Evolutionary conservation across 2,888 invertebrate genomes (phyloP).

Genomic region (Marasmarcha lunaedactyla): DNA sequence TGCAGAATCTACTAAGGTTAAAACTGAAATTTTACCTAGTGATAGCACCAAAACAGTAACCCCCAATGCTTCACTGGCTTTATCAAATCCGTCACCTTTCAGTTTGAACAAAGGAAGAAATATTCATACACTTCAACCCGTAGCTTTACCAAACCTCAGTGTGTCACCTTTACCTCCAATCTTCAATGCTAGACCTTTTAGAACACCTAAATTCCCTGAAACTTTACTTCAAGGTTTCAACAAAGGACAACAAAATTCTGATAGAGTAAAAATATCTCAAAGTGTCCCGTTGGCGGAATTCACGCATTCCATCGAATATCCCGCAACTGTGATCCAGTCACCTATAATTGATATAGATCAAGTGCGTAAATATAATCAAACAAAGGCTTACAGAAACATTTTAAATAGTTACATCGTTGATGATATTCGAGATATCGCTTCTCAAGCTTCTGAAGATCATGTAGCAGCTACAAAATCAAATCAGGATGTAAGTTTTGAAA

Average conservation of each 20-base stretch:
- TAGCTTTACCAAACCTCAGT: conserved; percentile 75
- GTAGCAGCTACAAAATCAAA: conserved; percentile 49
- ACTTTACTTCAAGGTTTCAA: conserved; percentile 38
- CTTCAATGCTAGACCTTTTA: conserved; percentile 72
- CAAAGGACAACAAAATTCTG: conserved; percentile 32
- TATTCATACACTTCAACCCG: conserved; percentile 64
- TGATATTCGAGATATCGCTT: conserved; percentile 60
- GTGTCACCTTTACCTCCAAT: conserved; percentile 72
- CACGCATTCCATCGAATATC: conserved; percentile 78
- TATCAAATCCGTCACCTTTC: conserved; percentile 57
- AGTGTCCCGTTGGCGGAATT: conserved; percentile 78
- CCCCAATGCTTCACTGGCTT: conserved; percentile 40
- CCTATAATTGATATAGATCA: conserved; percentile 73
- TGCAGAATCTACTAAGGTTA: conserved; percentile 51
- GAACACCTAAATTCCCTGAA: conserved; percentile 27
- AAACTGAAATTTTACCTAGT: conserved; percentile 44
- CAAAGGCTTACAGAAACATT: conserved; percentile 50
- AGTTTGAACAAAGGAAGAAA: conserved; percentile 52
- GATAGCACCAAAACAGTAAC: conserved; percentile 20
- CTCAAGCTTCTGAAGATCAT: conserved; percentile 62
- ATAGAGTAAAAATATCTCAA: conserved; percentile 68
- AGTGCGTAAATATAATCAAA: conserved; percentile 34
- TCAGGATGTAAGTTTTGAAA: conserved; percentile 53
- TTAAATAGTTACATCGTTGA: conserved; percentile 44
- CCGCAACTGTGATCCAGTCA: conserved; percentile 77